Conservation (phyloP, 92 coral and sea anemone genomes). For the Zoanthus solanderi region DNA sequence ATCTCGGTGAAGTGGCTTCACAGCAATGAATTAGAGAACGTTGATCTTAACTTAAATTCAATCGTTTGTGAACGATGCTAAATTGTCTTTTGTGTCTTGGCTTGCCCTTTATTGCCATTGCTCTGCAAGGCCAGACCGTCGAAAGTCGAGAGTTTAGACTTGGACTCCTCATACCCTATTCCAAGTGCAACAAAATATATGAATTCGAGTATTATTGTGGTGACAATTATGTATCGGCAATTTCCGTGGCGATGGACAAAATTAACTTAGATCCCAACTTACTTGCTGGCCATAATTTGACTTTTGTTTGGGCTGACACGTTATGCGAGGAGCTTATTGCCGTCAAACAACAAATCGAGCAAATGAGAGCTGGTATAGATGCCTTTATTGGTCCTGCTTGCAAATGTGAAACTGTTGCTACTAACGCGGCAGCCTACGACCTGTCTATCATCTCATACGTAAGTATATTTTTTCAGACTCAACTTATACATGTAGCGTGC, state of each 20-base stretch:
- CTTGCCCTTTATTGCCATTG: not conserved
- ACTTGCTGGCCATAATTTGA: slow-evolving; percentile 81
- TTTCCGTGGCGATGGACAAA: slow-evolving; percentile 88
- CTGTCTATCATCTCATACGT: slow-evolving; percentile 80
- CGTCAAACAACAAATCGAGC: slow-evolving; percentile 69
- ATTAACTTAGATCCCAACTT: slow-evolving; percentile 78
- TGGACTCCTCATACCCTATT: slow-evolving; percentile 81
- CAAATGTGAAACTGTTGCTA: slow-evolving; percentile 81
- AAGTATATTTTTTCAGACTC: slow-evolving; percentile 50
- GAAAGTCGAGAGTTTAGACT: slow-evolving; percentile 75
- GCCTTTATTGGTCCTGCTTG: slow-evolving; percentile 90
- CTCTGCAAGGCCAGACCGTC: slow-evolving; percentile 36
- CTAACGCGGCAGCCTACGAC: slow-evolving; percentile 88
- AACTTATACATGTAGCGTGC: slow-evolving; percentile 24
- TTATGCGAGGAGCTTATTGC: slow-evolving; percentile 73
- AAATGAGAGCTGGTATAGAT: slow-evolving; percentile 71
- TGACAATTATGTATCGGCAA: slow-evolving; percentile 80
- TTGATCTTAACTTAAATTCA: not conserved
- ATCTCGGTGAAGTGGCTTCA: slow-evolving; percentile 14
- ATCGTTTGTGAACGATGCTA: slow-evolving; percentile 19
- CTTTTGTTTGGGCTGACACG: slow-evolving; percentile 90
- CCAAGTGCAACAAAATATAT: slow-evolving; percentile 46
- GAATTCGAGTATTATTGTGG: slow-evolving; percentile 64
- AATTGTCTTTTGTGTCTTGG: slow-evolving; percentile 20
- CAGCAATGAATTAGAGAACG: not conserved